Evolutionary conservation across 2,113 vertebrate species (phyloP), one percentile per base, ranked within the genome.

Genomic region (Brienomyrus longianalis): DNA sequence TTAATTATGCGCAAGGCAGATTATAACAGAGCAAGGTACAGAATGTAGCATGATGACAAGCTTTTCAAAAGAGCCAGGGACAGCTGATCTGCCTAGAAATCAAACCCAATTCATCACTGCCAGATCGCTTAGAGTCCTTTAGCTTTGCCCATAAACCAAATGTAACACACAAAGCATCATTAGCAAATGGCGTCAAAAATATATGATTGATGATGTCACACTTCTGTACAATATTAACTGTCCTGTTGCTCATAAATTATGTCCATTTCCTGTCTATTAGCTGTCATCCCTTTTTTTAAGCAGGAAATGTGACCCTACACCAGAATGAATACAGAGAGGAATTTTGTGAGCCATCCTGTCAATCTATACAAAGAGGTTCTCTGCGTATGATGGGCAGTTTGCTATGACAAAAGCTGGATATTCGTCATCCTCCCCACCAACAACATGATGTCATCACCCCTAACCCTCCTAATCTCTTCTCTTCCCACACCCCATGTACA

Each of bases 1-100:
- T 89, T 66, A 83, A 89, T 86, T 86, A 66, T 31, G 83, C 19
- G 23, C 52, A 39, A 23, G 45, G n/a, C 70, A 52, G 66, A 89
- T 52, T 89, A 83, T 52, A 43, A 35, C 27, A 77, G 70, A 77
- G 15, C 31, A 77, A 77, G 70, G 70, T 77, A 77, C 39, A 89
- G 43, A 27, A 31, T 23, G 48, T 11, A 52, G 21, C 80, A 50
- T 10, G n/a, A 17, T 17, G 89, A 43, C 80, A 89, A 35, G 89
- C 54, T 89, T 47, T 21, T 23, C 50, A 85, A 50, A 62, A 47
- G 86, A 59, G 86, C 27, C 86, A 80, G n/a, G 85, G 27, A 56
- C 48, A 39, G 70, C 48, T 27, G 48, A 89, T 54, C 74, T 83
- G 88, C 50, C 51, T 74, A 52, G 21, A 39, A 21, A 52, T 48